Evolutionary conservation across 2,113 vertebrate genomes (phyloP).

Genomic region (Empidonax alnorum): DNA sequence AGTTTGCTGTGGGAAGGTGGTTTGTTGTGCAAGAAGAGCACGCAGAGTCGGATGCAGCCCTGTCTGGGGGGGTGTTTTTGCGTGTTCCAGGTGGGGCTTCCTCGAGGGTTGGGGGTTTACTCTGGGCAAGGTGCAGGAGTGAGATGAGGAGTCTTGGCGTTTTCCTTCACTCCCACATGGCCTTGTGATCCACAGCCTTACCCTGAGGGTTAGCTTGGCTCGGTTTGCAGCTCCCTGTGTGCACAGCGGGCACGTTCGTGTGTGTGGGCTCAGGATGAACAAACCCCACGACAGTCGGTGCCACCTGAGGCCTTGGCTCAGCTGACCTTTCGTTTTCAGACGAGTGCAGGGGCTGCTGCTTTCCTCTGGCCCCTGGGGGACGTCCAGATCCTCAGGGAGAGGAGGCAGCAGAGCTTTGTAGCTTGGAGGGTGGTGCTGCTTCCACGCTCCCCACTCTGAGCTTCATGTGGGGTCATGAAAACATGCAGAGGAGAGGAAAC

Average conservation of each 20-base stretch:
- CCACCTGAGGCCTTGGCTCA: rapidly evolving
- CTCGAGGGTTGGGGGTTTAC: rapidly evolving
- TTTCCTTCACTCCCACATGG: not conserved
- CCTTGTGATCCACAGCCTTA: not conserved
- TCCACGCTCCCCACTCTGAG: not conserved
- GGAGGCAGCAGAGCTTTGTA: not conserved
- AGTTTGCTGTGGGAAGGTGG: not conserved
- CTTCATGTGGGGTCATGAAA: rapidly evolving
- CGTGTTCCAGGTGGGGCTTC: rapidly evolving
- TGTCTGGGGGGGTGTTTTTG: not conserved
- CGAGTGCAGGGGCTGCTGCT: not conserved
- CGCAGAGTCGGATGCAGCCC: rapidly evolving
- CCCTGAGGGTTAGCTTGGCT: not conserved
- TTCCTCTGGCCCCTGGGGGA: rapidly evolving
- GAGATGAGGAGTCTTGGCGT: not conserved
- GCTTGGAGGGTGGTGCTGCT: not conserved
- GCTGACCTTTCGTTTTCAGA: rapidly evolving
- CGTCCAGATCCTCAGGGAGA: not conserved
- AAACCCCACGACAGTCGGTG: rapidly evolving
- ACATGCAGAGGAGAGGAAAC: not conserved
- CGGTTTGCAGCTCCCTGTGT: not conserved
- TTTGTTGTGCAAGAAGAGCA: not conserved
- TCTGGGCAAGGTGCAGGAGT: not conserved
- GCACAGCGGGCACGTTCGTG: rapidly evolving
- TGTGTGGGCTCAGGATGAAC: not conserved